Conservation (phyloP, 2,888 invertebrate genomes). For the Ashinkailepas kermadecensis region DNA sequence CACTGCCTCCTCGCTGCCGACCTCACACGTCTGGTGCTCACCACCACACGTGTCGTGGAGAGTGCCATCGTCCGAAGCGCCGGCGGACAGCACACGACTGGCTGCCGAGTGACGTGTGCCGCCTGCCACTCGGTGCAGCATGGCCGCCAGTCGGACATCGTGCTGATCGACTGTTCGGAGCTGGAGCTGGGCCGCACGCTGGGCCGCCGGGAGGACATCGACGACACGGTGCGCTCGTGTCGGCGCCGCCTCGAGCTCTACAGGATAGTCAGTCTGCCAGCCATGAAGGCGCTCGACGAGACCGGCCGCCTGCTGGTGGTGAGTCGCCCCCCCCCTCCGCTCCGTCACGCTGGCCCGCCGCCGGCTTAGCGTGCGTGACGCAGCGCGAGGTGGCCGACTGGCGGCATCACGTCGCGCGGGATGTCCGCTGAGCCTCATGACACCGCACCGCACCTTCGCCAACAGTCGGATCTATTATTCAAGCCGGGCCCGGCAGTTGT, state of each 20-base stretch:
- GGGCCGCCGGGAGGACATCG: slow-evolving; percentile 52
- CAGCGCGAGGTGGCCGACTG: too few relatives aligned
- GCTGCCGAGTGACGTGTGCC: too few relatives aligned
- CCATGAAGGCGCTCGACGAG: slow-evolving; percentile 76
- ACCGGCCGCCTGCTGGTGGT: slow-evolving; percentile 76
- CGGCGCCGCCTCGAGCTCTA: slow-evolving; percentile 74
- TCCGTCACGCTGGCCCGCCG: too few relatives aligned
- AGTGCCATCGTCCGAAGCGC: too few relatives aligned
- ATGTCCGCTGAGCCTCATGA: background rate
- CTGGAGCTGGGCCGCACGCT: slow-evolving; percentile 64
- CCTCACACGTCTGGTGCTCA: too few relatives aligned
- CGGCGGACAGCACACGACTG: too few relatives aligned
- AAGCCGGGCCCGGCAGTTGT: background rate
- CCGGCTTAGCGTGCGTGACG: too few relatives aligned
- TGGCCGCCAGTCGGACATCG: slow-evolving; percentile 65
- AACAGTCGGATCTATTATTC: background rate
- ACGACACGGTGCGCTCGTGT: slow-evolving; percentile 80
- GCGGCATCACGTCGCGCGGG: background rate
- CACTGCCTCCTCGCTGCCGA: too few relatives aligned
- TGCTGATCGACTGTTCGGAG: slow-evolving; percentile 85
- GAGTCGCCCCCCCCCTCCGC: slow-evolving; percentile 42
- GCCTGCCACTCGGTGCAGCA: slow-evolving; percentile 49
- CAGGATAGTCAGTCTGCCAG: slow-evolving; percentile 75
- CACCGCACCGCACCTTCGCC: background rate
- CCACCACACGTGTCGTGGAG: too few relatives aligned